These are phyloP conservation scores for Ardeotis arabs DNA, from an alignment of 2,113 vertebrate species.

Conservation along the genomic window DNA sequence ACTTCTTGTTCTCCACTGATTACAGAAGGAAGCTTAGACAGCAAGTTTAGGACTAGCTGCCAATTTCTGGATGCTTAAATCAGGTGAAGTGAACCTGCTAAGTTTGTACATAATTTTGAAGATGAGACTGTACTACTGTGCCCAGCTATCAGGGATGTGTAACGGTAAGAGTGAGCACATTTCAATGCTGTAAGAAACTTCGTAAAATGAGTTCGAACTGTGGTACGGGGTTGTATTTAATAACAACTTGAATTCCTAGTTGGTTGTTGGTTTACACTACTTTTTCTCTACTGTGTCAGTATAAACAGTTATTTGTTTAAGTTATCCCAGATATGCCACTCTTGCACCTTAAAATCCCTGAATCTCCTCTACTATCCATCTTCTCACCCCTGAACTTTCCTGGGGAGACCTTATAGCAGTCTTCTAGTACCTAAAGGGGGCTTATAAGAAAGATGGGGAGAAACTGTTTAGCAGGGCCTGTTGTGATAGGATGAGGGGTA, in stretches of 20 bases:
- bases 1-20: neutral
- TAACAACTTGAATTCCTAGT: neutral
- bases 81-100: neutral
- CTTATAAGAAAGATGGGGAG: no score
- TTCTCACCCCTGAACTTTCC: neutral
- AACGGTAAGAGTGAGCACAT: accelerated
- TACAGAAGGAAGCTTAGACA: neutral
- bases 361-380: neutral
- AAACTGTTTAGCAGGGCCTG: no score
- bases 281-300: neutral
- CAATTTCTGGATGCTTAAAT: neutral
- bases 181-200: neutral
- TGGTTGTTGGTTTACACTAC: neutral
- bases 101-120: neutral
- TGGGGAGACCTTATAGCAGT: neutral
- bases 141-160: neutral
- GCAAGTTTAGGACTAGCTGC: neutral
- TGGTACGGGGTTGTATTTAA: neutral
- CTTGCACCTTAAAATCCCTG: neutral
- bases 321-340: neutral
- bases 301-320: neutral
- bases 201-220: neutral
- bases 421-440: no score
- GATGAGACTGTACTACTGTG: neutral
- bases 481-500: no score